Evolutionary conservation across 2,113 vertebrate genomes (phyloP).

Genomic region (Isichthys henryi): DNA sequence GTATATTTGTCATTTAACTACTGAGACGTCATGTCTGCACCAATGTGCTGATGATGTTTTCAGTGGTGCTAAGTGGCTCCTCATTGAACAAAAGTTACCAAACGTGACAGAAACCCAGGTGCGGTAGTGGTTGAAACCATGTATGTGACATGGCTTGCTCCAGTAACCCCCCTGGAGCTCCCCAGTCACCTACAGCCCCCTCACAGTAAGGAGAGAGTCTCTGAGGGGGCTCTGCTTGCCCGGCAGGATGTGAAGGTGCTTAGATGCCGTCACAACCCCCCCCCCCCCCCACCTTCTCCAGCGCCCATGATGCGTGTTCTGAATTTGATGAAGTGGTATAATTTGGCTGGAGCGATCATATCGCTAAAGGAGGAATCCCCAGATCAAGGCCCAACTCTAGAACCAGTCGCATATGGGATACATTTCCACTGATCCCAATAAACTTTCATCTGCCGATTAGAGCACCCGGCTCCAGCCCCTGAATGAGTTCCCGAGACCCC

Average conservation of each 20-base stretch:
- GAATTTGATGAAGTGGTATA: constrained; percentile 62
- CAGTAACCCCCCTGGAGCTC: neutral
- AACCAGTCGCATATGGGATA: constrained; percentile 61
- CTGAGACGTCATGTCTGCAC: neutral
- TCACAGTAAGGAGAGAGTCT: neutral
- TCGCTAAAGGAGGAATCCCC: constrained; percentile 53
- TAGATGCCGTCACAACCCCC: neutral
- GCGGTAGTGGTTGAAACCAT: neutral
- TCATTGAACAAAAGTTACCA: neutral
- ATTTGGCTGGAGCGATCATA: constrained; percentile 56
- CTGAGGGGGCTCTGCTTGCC: neutral
- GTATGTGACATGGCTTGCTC: neutral
- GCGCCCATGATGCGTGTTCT: constrained; percentile 47
- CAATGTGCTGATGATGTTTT: neutral
- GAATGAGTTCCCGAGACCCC: constrained; percentile 29
- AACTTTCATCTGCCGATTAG: constrained; percentile 58
- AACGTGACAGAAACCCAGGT: neutral
- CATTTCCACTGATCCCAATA: constrained; percentile 63
- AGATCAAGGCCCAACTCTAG: constrained; percentile 58
- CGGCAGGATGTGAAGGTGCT: neutral
- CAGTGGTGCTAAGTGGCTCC: neutral
- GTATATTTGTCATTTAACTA: neutral
- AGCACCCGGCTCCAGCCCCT: constrained; percentile 39
- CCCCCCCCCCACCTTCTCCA: constrained; percentile 14
- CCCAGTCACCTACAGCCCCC: neutral